A percentile compares a stretch with the other conserved stretches of the same genome.
These are phyloP conservation scores for Dolichotis patagonum DNA, from an alignment of 2,113 vertebrate genomes.

Conservation along the genomic window DNA sequence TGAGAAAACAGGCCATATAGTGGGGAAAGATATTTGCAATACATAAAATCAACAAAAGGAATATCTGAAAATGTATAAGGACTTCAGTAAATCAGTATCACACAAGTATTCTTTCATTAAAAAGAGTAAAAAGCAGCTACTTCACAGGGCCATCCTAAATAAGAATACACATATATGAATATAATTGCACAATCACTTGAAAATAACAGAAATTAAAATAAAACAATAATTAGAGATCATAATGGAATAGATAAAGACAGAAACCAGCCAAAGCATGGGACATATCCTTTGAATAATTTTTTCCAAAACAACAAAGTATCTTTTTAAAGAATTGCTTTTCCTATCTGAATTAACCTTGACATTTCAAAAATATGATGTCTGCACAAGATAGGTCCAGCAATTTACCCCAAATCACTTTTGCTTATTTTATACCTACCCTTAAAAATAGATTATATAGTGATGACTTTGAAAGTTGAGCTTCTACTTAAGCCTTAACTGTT, in stretches of 20 bases:
- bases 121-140: not conserved
- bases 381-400: not conserved
- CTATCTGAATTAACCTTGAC: not conserved
- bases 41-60: not conserved
- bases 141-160: not conserved
- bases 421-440: not conserved
- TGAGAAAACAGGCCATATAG: not conserved
- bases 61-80: not conserved
- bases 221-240: not conserved
- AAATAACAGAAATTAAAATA: not conserved
- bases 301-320: not conserved
- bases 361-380: not conserved
- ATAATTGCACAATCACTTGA: not conserved
- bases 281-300: not conserved
- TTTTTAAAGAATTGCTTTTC: constrained; percentile 13
- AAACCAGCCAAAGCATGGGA: constrained; percentile 10
- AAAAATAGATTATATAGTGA: not conserved
- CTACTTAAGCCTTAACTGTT: not conserved
- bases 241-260: not conserved
- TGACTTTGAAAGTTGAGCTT: constrained; percentile 1
- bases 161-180: not conserved
- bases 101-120: not conserved
- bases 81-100: not conserved
- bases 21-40: not conserved
- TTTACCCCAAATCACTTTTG: not conserved